Evolutionary conservation across 2,888 invertebrate species (phyloP).

Genomic region (Callosobruchus maculatus): DNA sequence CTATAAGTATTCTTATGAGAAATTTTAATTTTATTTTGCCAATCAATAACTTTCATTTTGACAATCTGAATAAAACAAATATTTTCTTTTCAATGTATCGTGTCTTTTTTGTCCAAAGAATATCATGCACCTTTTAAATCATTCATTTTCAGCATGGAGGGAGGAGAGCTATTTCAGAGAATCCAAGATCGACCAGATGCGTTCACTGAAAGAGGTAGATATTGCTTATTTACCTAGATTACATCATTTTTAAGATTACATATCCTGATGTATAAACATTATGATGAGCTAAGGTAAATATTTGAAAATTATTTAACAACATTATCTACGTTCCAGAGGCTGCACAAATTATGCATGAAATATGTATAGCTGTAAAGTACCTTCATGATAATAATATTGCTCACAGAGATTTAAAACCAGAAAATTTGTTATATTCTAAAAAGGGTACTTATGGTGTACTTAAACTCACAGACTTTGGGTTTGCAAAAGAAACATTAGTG

Average conservation of each 20-base stretch:
- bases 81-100: too few species aligned
- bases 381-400: conserved; percentile 94
- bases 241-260: not conserved
- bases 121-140: not conserved
- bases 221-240: not conserved
- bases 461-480: conserved; percentile 98
- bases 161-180: conserved; percentile 94
- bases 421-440: conserved; percentile 89
- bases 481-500: conserved; percentile 89
- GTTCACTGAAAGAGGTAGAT: conserved; percentile 85
- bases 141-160: conserved; percentile 75
- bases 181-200: conserved; percentile 95
- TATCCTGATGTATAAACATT: not conserved
- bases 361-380: conserved; percentile 90
- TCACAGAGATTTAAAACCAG: conserved; percentile 96
- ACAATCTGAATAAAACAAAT: too few species aligned
- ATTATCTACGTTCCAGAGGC: conserved; percentile 62
- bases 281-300: not conserved
- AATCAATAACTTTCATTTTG: too few species aligned
- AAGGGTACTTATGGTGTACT: conserved; percentile 73
- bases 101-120: not conserved
- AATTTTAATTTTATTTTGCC: too few species aligned
- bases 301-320: not conserved
- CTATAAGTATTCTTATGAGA: too few species aligned
- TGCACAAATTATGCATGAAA: conserved; percentile 93